These are phyloP conservation scores for Acanthacorydalis orientalis DNA, from an alignment of 2,888 invertebrate genomes.

Conservation along the genomic window DNA sequence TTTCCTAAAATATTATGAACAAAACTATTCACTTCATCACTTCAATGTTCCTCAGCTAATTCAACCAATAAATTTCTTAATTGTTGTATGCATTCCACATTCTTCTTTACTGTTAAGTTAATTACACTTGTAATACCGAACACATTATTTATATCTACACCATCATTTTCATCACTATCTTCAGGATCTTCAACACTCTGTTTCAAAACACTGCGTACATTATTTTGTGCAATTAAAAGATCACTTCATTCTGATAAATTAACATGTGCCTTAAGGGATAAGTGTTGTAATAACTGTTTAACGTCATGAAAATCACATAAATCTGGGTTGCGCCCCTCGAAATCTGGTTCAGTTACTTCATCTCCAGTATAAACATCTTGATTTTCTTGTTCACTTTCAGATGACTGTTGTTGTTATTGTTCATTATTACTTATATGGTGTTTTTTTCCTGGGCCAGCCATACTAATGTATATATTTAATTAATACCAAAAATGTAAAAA, in stretches of 20 bases:
- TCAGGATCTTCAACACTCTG: conserved; percentile 52
- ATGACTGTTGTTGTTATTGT: neutral
- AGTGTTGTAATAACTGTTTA: conserved; percentile 61
- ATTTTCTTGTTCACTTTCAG: conserved; percentile 1
- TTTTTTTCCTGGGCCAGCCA: conserved; percentile 5
- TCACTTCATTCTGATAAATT: conserved; percentile 68
- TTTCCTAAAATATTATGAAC: conserved; percentile 47
- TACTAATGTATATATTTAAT: neutral
- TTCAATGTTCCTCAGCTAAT: conserved; percentile 47
- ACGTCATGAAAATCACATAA: conserved; percentile 79
- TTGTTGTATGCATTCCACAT: conserved; percentile 53
- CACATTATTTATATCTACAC: conserved; percentile 50
- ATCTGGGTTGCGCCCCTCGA: conserved; percentile 73
- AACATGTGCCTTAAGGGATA: conserved; percentile 72
- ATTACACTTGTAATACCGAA: conserved; percentile 75
- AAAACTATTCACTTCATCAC: conserved; percentile 35
- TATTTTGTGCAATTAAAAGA: conserved; percentile 69
- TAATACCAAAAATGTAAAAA: too few species aligned
- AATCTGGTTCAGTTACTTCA: conserved; percentile 57
- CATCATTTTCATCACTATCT: conserved; percentile 41
- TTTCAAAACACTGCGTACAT: conserved; percentile 77
- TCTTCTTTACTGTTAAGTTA: conserved; percentile 63
- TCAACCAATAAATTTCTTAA: conserved; percentile 52
- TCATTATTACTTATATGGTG: neutral
- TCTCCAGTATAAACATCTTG: neutral